Evolutionary conservation across 1,140 invertebrate species (phyloP), one percentile per base, ranked within the genome.

Genomic region (Ladona fulva): DNA sequence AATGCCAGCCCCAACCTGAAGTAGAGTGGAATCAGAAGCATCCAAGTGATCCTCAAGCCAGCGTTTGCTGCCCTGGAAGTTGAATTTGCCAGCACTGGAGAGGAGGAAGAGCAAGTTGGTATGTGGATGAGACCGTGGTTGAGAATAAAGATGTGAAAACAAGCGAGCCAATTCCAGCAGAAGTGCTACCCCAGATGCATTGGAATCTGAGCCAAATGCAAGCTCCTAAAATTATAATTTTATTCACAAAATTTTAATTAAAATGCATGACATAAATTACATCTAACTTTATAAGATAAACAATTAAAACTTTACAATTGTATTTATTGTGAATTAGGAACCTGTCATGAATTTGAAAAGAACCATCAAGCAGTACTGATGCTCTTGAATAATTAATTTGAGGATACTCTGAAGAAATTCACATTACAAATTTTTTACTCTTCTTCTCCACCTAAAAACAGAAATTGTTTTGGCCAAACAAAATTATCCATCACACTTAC

Each of bases 1-100:
- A 37, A 37, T 37, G 8, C 8, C 1, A 37, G 1, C 8, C 8
- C 29, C 8, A 86, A 95, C 94, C 89, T 93, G 93, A 80, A 91
- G 86, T 59, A 92, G 83, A 25, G 91, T 89, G 66, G 89, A 89
- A 82, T 93, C 92, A 42, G 90, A 82, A 0, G 90, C 90, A 84
- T 97, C 95, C 75, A 95, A 84, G 83, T 96, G 94, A 84, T 97
- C 94, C 84, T 99, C 97, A 12, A 99, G 88, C 94, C 96, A 99
- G 82, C 97, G 96, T 87, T 98, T 97, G 59, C 94, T 94, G 25
- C 97, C 95, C 83, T 97, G 93, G 83, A 96, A 99, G 86, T 99
- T 99, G 24, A 97, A 91, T 86, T 98, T 96, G 19, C 97, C 97
- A 79, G 91, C 95, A 59, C 96, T 96, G 75, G 96, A 92, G 24